Base-by-base conservation (phyloP, 1,140 invertebrate species). In the Pseudomyrmex pallidus region DNA sequence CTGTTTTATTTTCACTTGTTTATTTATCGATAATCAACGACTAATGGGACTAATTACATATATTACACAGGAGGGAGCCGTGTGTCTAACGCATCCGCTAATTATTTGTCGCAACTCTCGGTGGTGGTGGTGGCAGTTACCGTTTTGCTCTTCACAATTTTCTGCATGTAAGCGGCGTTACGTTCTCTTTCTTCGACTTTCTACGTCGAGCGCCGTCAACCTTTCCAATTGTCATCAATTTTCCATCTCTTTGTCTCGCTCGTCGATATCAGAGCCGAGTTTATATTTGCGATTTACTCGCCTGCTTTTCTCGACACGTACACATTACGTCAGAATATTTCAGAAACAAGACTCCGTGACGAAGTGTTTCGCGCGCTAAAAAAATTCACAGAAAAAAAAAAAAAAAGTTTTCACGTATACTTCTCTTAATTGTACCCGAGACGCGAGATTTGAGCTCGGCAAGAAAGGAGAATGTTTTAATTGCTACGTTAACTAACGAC, bases 131-230 rank as follows among this genome's bases (percentile, higher is more conserved):
- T 63, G 25, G 44, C 56, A 20, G 56, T 20, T 56, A 48, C 52
- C 76, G 52, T 50, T 57, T 22, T 63, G 76, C 74, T 50, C 66
- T 74, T 77, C 84, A 78, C 35, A 35, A 85, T 85, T 86, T 85
- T 85, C 83, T 63, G 78, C 82, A 70, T 44, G 67, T 59, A 50
- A 50, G 20, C 77, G 85, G 20, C 77, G 85, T 87, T 82, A 83
- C 86, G 85, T 84, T 87, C 85, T 87, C 85, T 84, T 86, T 87
- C 85, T 68, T 80, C 85, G 54, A 74, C 86, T 87, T 87, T 87
- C 86, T 87, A 87, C 73, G 35, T 68, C 67, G 85, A 84, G 20
- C 85, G 62, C 57, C 13, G 56, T 85, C 83, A 25, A 76, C 52
- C 54, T 54, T 73, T 63, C 50, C 83, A 64, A 74, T 72, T 80